These are phyloP conservation scores for Calliphora vicina DNA, from an alignment of 1,140 invertebrate genomes.

Conservation along the genomic window DNA sequence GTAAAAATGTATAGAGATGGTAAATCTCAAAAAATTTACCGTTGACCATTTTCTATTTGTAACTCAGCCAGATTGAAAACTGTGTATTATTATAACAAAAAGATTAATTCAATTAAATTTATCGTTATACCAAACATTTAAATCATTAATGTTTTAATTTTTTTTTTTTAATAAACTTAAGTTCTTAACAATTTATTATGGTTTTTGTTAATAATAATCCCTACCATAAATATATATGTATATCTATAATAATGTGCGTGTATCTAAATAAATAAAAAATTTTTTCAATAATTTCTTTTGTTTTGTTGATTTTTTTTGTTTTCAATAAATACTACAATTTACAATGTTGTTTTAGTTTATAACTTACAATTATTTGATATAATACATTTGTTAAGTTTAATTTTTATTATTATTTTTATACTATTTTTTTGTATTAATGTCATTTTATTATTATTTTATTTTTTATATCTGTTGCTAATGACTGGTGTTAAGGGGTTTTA, in stretches of 20 bases:
- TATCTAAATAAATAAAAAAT: conserved; percentile 19
- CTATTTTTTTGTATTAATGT: neutral
- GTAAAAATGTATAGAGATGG: too few species aligned
- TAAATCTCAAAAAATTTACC: too few species aligned
- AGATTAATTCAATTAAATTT: too few species aligned
- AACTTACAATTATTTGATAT: neutral
- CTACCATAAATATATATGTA: neutral
- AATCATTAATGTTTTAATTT: too few species aligned
- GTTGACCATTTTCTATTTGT: too few species aligned
- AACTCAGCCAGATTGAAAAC: too few species aligned
- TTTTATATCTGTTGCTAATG: neutral
- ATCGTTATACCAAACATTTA: too few species aligned
- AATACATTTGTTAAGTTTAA: neutral
- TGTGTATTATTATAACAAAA: too few species aligned
- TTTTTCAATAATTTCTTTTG: neutral
- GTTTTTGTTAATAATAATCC: neutral
- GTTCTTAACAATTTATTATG: neutral
- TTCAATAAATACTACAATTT: neutral
- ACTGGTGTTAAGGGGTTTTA: neutral
- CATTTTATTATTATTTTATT: neutral
- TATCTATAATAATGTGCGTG: conserved; percentile 24
- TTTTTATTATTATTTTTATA: neutral
- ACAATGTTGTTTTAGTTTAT: neutral
- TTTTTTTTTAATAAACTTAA: too few species aligned
- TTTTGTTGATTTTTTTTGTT: neutral